Evolutionary conservation across 2,888 invertebrate species (phyloP).

Genomic region (Caenorhabditis auriculariae): DNA sequence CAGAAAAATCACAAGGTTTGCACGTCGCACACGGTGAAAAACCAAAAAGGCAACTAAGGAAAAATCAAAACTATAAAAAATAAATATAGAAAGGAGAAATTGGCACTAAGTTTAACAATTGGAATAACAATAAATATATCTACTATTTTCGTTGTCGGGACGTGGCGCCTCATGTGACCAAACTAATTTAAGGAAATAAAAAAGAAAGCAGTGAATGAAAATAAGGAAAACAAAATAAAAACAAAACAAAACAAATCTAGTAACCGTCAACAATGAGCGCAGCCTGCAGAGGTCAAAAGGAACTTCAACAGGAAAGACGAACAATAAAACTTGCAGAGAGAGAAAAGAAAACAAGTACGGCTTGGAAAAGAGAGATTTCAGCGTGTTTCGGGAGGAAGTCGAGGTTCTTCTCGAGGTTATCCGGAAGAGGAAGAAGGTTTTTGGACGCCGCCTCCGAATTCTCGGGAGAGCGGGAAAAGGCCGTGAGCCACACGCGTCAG

Average conservation of each 20-base stretch:
- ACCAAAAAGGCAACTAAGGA: too few relatives aligned
- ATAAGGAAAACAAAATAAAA: not conserved
- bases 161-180: not conserved
- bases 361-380: too few relatives aligned
- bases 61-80: not conserved
- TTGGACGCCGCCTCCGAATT: conserved; percentile 41
- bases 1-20: conserved; percentile 3
- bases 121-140: not conserved
- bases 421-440: not conserved
- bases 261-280: not conserved
- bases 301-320: not conserved
- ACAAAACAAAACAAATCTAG: not conserved
- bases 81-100: not conserved
- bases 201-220: too few relatives aligned
- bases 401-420: too few relatives aligned
- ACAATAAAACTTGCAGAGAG: too few relatives aligned
- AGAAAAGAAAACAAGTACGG: not conserved
- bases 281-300: not conserved
- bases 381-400: too few relatives aligned
- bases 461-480: conserved; percentile 31
- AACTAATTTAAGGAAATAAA: too few relatives aligned
- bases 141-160: not conserved
- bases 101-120: conserved; percentile 1
- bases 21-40: too few relatives aligned
- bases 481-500: conserved; percentile 22